Evolutionary conservation across 2,888 invertebrate genomes (phyloP).

Genomic region (Lingula anatina): DNA sequence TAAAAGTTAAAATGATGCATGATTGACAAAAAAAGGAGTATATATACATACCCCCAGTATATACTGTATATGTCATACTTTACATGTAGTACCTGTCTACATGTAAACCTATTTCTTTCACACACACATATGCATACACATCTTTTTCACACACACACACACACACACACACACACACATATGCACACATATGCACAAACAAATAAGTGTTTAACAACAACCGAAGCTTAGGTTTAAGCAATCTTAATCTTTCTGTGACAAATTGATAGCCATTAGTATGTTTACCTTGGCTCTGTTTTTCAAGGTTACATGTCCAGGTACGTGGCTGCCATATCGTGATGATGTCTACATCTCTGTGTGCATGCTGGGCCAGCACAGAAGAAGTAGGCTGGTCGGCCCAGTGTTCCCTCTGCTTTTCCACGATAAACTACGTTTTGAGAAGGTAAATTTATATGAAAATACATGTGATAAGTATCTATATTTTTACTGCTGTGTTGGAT

Average conservation of each 20-base stretch:
- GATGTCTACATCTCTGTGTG: conserved; percentile 67
- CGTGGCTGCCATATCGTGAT: conserved; percentile 78
- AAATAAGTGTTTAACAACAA: too few relatives aligned
- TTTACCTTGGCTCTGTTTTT: conserved; percentile 4
- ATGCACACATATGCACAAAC: too few relatives aligned
- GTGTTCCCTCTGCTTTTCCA: conserved; percentile 68
- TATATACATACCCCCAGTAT: too few relatives aligned
- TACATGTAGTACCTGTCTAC: too few relatives aligned
- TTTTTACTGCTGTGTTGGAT: background rate
- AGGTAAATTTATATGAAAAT: conserved; percentile 49
- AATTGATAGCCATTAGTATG: too few relatives aligned
- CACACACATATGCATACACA: too few relatives aligned
- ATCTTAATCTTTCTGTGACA: background rate
- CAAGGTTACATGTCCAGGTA: conserved; percentile 74
- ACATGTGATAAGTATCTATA: background rate
- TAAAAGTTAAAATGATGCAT: too few relatives aligned
- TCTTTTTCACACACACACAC: too few relatives aligned
- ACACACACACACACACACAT: too few relatives aligned
- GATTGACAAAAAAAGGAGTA: too few relatives aligned
- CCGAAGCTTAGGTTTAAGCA: background rate
- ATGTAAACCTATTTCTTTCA: too few relatives aligned
- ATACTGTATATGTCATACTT: too few relatives aligned
- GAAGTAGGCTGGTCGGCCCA: conserved; percentile 64
- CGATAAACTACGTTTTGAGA: conserved; percentile 68
- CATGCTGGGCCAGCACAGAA: conserved; percentile 65